Evolutionary conservation across 1,140 invertebrate species (phyloP).

Genomic region (Anoplolepis gracilipes): DNA sequence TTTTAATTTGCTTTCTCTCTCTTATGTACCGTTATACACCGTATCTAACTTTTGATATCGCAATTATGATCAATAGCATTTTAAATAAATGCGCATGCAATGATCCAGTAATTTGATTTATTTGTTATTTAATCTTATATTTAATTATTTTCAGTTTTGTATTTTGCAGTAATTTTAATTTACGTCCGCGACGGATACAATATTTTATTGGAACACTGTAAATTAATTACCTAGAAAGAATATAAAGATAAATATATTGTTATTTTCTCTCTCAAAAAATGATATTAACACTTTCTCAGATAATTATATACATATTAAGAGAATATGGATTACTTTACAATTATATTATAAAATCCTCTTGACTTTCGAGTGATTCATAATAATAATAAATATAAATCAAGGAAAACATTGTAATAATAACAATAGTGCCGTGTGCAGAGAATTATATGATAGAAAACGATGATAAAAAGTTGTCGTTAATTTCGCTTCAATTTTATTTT

Average conservation of each 20-base stretch:
- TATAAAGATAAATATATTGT: background rate
- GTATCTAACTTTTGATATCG: conserved; percentile 21
- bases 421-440: background rate
- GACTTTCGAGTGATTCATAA: background rate
- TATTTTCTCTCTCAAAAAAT: background rate
- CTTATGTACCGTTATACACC: background rate
- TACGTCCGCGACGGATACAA: background rate
- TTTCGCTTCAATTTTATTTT: conserved; percentile 35
- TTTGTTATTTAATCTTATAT: conserved; percentile 12
- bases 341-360: background rate
- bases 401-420: background rate
- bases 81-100: background rate
- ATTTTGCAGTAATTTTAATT: background rate
- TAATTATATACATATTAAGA: background rate
- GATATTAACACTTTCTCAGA: background rate
- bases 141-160: background rate
- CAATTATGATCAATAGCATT: background rate
- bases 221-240: background rate
- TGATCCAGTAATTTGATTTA: conserved; percentile 24
- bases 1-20: conserved; percentile 33
- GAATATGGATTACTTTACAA: background rate
- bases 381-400: conserved; percentile 15
- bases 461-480: background rate
- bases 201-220: background rate
- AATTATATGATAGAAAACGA: background rate